Evolutionary conservation across 1,140 invertebrate genomes (phyloP).

Genomic region (Tigriopus japonicus): DNA sequence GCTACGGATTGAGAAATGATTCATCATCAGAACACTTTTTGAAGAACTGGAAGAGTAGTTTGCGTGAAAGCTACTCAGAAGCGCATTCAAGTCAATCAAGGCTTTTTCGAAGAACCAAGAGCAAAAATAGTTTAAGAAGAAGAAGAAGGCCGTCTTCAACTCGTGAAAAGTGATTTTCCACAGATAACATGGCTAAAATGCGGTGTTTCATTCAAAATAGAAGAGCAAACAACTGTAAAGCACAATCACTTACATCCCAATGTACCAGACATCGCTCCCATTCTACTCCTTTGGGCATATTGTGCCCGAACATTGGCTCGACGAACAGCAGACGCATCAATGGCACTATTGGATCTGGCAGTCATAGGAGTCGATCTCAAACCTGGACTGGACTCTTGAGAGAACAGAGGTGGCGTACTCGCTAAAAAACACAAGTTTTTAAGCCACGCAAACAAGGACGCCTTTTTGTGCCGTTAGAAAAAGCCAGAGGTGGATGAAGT

Average conservation of each 20-base stretch:
- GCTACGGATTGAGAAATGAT: neutral
- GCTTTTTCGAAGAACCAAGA: no score
- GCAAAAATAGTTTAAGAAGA: no score
- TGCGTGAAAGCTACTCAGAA: no score
- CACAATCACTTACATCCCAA: constrained; percentile 42
- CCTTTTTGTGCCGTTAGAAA: neutral
- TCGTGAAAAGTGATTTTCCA: no score
- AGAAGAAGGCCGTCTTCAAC: no score
- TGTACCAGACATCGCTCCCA: constrained; percentile 46
- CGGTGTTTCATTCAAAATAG: no score
- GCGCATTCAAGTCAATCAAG: no score
- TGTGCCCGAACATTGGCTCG: constrained; percentile 56
- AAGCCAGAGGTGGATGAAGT: neutral
- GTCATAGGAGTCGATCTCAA: constrained; percentile 24
- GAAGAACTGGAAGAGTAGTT: no score
- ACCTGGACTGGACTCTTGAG: constrained; percentile 14
- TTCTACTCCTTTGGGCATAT: constrained; percentile 51
- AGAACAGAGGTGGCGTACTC: constrained; percentile 13
- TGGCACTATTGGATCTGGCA: constrained; percentile 67
- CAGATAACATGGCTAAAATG: no score
- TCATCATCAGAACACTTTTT: no score
- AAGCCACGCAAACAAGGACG: no score
- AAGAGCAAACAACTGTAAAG: neutral
- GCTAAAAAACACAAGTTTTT: neutral
- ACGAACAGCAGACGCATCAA: constrained; percentile 72